phyloP scores from a whole-genome alignment of 2,888 invertebrate genomes.

The Ochropacha duplaris region DNA sequence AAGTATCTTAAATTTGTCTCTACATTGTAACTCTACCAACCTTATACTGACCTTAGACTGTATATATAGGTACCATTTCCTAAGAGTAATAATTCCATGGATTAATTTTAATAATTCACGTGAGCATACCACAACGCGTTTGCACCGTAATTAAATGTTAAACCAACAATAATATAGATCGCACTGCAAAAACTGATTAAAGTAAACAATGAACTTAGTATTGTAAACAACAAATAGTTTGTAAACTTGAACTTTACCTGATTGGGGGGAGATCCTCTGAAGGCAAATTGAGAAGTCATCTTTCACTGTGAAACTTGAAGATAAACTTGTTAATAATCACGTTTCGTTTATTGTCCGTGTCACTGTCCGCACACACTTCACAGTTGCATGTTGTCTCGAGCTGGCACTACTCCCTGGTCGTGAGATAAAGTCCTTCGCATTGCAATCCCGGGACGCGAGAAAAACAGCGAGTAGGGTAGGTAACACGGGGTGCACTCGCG shows the following conservation, averaged over 20 bases:
- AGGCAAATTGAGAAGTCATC: constrained; percentile 82
- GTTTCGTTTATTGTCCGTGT: constrained; percentile 53
- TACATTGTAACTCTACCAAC: not conserved
- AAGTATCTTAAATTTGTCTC: no score
- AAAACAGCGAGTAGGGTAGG: constrained; percentile 28
- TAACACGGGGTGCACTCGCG: constrained; percentile 54
- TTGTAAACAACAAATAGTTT: constrained; percentile 11
- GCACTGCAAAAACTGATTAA: constrained; percentile 39
- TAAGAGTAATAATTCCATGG: not conserved
- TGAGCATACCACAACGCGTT: constrained; percentile 33
- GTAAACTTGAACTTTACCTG: constrained; percentile 59
- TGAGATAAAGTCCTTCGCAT: constrained; percentile 34
- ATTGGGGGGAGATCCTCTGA: constrained; percentile 80
- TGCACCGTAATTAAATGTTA: constrained; percentile 17
- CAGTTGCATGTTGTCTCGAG: constrained; percentile 68
- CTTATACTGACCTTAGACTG: no score
- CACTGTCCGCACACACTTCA: constrained; percentile 79
- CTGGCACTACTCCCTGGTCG: constrained; percentile 43
- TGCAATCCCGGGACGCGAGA: constrained; percentile 43
- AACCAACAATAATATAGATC: constrained; percentile 30
- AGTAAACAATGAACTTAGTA: constrained; percentile 13
- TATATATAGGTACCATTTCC: not conserved
- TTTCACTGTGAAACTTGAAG: constrained; percentile 58
- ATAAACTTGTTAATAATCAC: constrained; percentile 59
- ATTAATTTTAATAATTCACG: constrained; percentile 21